phyloP scores from a whole-genome alignment of 2,113 vertebrate species.

The Microtus montanus region DNA sequence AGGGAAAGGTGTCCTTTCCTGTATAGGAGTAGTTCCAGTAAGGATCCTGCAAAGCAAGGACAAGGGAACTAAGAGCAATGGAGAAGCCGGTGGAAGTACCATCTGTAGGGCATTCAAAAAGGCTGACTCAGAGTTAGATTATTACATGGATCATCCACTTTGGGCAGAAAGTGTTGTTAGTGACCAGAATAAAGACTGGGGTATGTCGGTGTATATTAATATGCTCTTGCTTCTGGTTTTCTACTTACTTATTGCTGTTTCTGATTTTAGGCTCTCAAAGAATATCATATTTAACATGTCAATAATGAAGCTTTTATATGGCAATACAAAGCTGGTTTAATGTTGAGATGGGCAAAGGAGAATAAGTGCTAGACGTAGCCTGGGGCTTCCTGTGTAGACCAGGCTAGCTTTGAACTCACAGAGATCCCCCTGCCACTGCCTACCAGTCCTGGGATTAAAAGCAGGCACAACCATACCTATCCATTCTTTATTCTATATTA shows the following conservation, averaged over 20 bases:
- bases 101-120: not conserved
- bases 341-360: not conserved
- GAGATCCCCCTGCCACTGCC: not conserved
- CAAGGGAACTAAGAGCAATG: not conserved
- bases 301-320: slow-evolving; percentile 22
- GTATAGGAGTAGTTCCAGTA: not conserved
- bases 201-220: not conserved
- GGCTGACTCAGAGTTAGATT: not conserved
- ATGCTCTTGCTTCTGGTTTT: not conserved
- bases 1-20: not conserved
- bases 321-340: not conserved
- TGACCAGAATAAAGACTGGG: not conserved
- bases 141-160: not conserved
- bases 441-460: too few species aligned
- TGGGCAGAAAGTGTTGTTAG: not conserved
- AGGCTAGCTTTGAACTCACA: not conserved
- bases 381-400: not conserved
- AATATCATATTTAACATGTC: slow-evolving; percentile 30
- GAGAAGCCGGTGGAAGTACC: not conserved
- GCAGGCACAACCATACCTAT: not conserved
- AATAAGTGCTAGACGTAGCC: not conserved
- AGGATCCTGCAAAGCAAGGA: not conserved
- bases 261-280: not conserved
- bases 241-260: not conserved
- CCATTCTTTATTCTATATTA: not conserved